A percentile compares a stretch with the other conserved stretches of the same genome.
phyloP scores from a whole-genome alignment of 2,888 invertebrate species.

The Coenonympha glycerion region DNA sequence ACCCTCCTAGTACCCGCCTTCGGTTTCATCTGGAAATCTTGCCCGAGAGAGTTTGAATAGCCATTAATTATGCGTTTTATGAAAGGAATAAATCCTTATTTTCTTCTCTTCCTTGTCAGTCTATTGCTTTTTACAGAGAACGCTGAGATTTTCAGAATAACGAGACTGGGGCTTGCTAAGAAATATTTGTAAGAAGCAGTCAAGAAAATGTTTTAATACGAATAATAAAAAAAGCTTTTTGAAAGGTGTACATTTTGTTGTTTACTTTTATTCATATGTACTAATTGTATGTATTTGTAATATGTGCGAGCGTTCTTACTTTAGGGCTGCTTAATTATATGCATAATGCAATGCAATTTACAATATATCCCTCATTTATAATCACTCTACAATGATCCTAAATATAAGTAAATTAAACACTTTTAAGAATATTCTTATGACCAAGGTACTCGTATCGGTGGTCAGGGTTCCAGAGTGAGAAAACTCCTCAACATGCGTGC shows the following conservation, averaged over 20 bases:
- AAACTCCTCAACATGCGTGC: too few relatives aligned
- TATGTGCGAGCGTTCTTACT: too few relatives aligned
- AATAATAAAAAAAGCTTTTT: background rate
- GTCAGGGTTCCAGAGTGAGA: too few relatives aligned
- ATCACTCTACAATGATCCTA: too few relatives aligned
- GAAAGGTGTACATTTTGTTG: background rate
- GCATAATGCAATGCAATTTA: too few relatives aligned
- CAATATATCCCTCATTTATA: too few relatives aligned
- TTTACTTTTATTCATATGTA: too few relatives aligned
- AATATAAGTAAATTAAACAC: too few relatives aligned
- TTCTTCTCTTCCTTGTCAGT: slow-evolving; percentile 28
- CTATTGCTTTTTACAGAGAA: slow-evolving; percentile 27
- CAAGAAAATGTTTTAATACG: background rate
- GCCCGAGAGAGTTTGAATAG: slow-evolving; percentile 30
- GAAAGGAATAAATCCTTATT: slow-evolving; percentile 32
- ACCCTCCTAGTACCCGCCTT: slow-evolving; percentile 25
- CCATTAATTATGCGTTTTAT: slow-evolving; percentile 32
- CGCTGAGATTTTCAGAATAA: slow-evolving; percentile 24
- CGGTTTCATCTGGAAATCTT: slow-evolving; percentile 29
- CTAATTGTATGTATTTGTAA: too few relatives aligned
- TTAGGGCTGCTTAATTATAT: too few relatives aligned
- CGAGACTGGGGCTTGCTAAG: slow-evolving; percentile 17
- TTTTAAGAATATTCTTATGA: too few relatives aligned
- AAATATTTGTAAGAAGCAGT: slow-evolving; percentile 13
- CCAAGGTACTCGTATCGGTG: too few relatives aligned